Percentiles rank a stretch among this genome's conserved stretches.
Evolutionary conservation across 1,140 invertebrate genomes (phyloP).

Genomic region (Drosophila kepulauana): DNA sequence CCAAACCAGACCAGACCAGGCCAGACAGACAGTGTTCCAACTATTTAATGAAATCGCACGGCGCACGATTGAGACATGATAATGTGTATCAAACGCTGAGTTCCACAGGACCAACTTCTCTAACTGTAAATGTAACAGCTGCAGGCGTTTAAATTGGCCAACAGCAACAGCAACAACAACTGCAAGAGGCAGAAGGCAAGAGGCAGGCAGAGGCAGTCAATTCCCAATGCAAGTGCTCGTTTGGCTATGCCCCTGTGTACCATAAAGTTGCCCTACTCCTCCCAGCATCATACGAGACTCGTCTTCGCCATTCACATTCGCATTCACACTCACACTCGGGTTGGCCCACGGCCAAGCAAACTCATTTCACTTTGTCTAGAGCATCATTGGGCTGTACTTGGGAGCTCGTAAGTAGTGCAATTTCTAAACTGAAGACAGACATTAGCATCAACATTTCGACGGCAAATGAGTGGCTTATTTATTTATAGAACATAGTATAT

Average conservation of each 20-base stretch:
- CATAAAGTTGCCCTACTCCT: constrained; percentile 51
- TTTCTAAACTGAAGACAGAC: constrained; percentile 28
- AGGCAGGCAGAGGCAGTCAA: constrained; percentile 24
- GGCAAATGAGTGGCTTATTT: constrained; percentile 15
- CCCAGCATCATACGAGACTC: too few species aligned
- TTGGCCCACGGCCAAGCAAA: constrained; percentile 65
- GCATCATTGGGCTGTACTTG: constrained; percentile 9
- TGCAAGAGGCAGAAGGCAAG: neutral
- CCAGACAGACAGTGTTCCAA: constrained; percentile 48
- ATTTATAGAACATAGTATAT: constrained; percentile 10
- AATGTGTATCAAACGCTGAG: constrained; percentile 58
- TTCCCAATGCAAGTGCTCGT: constrained; percentile 61
- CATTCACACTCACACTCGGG: constrained; percentile 13
- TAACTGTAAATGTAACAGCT: constrained; percentile 70
- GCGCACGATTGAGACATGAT: constrained; percentile 69
- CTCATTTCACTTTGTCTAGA: constrained; percentile 47
- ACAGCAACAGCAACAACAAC: constrained; percentile 14
- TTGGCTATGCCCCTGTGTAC: constrained; percentile 66
- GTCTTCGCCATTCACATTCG: too few species aligned
- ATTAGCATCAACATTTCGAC: constrained; percentile 23
- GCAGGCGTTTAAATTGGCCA: constrained; percentile 72
- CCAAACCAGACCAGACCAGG: constrained; percentile 43
- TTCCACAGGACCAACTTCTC: constrained; percentile 54
- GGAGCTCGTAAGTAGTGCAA: constrained; percentile 15
- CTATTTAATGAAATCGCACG: constrained; percentile 69